A percentile compares a stretch with the other conserved stretches of the same genome.
Conservation (phyloP, 2,888 invertebrate genomes). For the Alcis repandata region DNA sequence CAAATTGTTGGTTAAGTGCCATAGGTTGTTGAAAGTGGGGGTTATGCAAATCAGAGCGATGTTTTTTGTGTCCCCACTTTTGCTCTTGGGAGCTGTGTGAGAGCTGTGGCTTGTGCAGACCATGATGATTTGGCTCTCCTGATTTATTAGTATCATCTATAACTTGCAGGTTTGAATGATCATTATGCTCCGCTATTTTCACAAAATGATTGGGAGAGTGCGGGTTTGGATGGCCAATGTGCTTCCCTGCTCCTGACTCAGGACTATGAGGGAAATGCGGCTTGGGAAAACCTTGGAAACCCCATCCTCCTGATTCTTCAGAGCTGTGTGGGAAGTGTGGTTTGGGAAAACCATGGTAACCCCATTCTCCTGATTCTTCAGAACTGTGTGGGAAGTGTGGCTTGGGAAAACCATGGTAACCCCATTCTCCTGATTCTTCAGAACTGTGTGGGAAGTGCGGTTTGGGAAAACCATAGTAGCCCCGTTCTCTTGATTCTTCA, state of each 20-base stretch:
- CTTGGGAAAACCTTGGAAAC: background rate
- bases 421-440: background rate
- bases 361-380: background rate
- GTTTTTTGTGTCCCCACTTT: background rate
- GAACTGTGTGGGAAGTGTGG: background rate
- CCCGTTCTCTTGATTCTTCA: background rate
- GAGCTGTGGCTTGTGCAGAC: background rate
- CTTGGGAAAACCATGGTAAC: background rate
- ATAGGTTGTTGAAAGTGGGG: background rate
- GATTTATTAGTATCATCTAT: background rate
- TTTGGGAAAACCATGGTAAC: background rate
- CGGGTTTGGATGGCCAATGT: background rate
- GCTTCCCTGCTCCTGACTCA: background rate
- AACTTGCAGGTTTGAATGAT: background rate
- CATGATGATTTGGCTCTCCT: background rate
- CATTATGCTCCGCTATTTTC: background rate
- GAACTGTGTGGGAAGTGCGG: background rate
- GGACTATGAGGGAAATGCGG: background rate
- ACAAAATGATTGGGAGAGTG: no score
- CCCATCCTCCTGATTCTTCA: background rate
- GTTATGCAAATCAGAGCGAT: conserved; percentile 9
- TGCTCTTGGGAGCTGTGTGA: background rate
- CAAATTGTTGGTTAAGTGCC: background rate
- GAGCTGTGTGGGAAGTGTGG: background rate
- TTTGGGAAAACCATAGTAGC: background rate